Evolutionary conservation across 2,888 invertebrate species (phyloP).

Genomic region (Criorhina ranunculi): DNA sequence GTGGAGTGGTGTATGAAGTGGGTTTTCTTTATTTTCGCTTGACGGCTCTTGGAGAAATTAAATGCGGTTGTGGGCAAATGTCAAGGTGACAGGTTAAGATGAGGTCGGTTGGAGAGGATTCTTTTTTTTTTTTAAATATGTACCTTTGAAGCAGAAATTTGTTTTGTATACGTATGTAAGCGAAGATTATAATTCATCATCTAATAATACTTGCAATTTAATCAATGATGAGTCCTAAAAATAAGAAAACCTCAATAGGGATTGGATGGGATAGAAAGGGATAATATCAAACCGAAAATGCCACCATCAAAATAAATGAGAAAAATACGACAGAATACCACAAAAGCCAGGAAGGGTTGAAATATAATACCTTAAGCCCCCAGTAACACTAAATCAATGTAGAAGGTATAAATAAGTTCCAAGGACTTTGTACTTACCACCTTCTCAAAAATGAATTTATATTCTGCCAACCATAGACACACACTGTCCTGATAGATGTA

Average conservation of each 20-base stretch:
- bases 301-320: constrained; percentile 2
- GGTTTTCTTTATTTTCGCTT: constrained; percentile 31
- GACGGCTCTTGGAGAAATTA: constrained; percentile 47
- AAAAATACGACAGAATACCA: background rate
- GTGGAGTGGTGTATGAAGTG: constrained; percentile 6
- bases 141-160: background rate
- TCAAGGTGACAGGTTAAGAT: constrained; percentile 41
- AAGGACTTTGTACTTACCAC: constrained; percentile 42
- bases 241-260: background rate
- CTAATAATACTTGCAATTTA: background rate
- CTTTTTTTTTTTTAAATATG: background rate
- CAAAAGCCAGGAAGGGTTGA: constrained; percentile 5
- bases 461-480: constrained; percentile 6
- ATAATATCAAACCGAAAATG: background rate
- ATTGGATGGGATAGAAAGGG: background rate
- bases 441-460: constrained; percentile 35
- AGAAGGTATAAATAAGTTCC: constrained; percentile 35
- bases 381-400: constrained; percentile 26
- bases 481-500: constrained; percentile 6
- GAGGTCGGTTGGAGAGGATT: background rate
- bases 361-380: constrained; percentile 4
- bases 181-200: background rate
- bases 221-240: background rate
- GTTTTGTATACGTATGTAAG: background rate
- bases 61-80: constrained; percentile 48